phyloP scores from a whole-genome alignment of 1,140 invertebrate species.

The Papilio machaon region DNA sequence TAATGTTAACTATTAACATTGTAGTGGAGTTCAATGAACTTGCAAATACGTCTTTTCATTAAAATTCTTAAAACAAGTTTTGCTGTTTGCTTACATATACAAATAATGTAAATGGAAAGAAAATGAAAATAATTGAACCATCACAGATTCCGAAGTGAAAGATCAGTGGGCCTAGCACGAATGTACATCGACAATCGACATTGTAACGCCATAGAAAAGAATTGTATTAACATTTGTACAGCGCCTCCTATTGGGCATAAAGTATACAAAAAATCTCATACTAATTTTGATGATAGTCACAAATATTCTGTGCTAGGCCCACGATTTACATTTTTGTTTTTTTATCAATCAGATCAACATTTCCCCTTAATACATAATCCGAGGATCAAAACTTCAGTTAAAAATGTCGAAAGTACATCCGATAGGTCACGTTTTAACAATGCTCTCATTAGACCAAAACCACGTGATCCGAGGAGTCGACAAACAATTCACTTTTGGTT shows the following conservation, averaged over 20 bases:
- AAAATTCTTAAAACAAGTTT: not conserved
- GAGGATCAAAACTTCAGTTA: not conserved
- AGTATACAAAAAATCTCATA: too few relatives aligned
- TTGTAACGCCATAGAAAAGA: too few relatives aligned
- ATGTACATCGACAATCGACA: too few relatives aligned
- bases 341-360: not conserved
- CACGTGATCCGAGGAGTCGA: not conserved
- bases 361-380: not conserved
- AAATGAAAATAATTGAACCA: not conserved
- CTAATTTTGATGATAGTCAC: too few relatives aligned
- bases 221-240: too few relatives aligned
- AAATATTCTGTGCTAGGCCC: too few relatives aligned
- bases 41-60: not conserved
- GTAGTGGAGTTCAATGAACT: constrained; percentile 14
- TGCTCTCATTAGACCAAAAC: constrained; percentile 32
- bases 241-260: too few relatives aligned
- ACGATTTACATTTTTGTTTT: too few relatives aligned
- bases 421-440: constrained; percentile 23
- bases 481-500: constrained; percentile 19
- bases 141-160: not conserved
- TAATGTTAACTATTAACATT: constrained; percentile 1
- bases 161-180: too few relatives aligned
- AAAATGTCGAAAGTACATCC: not conserved
- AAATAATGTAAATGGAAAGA: not conserved
- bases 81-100: not conserved